A percentile compares a stretch with the other conserved stretches of the same genome.
These are phyloP conservation scores for Cremastinae sp. DNA, from an alignment of 2,888 invertebrate species.

Conservation along the genomic window DNA sequence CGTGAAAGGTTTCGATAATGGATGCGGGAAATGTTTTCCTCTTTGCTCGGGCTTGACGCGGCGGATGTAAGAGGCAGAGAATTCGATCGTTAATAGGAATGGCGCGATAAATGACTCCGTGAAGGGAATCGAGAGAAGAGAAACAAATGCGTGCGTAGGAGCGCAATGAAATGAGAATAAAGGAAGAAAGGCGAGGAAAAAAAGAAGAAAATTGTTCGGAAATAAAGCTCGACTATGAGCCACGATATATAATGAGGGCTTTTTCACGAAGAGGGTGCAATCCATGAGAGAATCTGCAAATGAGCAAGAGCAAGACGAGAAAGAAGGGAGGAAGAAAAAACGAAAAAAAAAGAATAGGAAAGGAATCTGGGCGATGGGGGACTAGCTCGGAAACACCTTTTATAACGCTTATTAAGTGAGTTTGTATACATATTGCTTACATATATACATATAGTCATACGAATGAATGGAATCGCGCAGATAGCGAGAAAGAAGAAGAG, in stretches of 20 bases:
- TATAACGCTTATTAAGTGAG: slow-evolving; percentile 13
- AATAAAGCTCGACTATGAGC: neutral
- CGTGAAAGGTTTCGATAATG: slow-evolving; percentile 39
- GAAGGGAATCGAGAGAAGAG: slow-evolving; percentile 47
- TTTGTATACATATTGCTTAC: neutral
- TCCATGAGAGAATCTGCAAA: no score
- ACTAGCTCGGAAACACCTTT: slow-evolving; percentile 45
- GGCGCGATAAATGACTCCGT: slow-evolving; percentile 55
- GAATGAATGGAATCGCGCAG: slow-evolving; percentile 32
- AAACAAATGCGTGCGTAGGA: slow-evolving; percentile 8
- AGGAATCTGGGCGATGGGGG: slow-evolving; percentile 21
- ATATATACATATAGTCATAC: slow-evolving; percentile 1
- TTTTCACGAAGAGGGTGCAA: no score
- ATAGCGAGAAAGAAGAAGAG: slow-evolving; percentile 37
- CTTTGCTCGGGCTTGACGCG: slow-evolving; percentile 13
- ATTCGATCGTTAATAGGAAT: slow-evolving; percentile 46
- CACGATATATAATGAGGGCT: neutral
- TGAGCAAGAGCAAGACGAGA: slow-evolving; percentile 57
- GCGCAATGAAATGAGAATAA: slow-evolving; percentile 37
- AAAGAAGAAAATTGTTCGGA: no score
- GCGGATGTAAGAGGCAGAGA: slow-evolving; percentile 33
- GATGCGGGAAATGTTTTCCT: neutral
- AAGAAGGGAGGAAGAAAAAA: slow-evolving; percentile 16
- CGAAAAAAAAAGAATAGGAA: slow-evolving; percentile 12
- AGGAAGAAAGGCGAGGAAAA: slow-evolving; percentile 29